Evolutionary conservation across 2,888 invertebrate species (phyloP).

Genomic region (Eucera pruinosa): DNA sequence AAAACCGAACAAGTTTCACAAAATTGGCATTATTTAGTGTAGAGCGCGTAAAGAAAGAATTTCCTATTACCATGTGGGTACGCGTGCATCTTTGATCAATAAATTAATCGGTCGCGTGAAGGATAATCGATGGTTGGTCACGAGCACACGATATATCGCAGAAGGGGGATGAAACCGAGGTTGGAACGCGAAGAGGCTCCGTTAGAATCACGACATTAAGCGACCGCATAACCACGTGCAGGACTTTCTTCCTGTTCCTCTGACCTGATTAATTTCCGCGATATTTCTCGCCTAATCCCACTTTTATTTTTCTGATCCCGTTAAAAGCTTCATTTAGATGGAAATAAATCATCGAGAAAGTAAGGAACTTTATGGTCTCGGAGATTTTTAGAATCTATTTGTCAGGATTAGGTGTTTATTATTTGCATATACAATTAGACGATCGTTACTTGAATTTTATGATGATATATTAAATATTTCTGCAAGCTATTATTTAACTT

Average conservation of each 20-base stretch:
- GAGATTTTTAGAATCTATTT: too few relatives aligned
- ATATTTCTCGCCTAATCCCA: conserved; percentile 31
- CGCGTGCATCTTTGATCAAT: too few relatives aligned
- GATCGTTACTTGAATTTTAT: too few relatives aligned
- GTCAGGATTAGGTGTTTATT: too few relatives aligned
- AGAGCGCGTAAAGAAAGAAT: too few relatives aligned
- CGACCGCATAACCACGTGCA: not conserved
- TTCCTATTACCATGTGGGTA: too few relatives aligned
- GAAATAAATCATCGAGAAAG: not conserved
- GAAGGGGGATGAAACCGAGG: conserved; percentile 8
- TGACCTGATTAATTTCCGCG: conserved; percentile 16
- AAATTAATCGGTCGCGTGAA: conserved; percentile 21
- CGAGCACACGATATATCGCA: not conserved
- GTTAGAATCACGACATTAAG: conserved; percentile 13
- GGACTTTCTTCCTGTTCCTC: not conserved
- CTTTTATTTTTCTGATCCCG: conserved; percentile 16
- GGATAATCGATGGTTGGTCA: too few relatives aligned
- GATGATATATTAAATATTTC: too few relatives aligned
- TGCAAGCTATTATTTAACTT: too few relatives aligned
- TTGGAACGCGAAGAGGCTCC: not conserved
- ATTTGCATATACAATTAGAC: too few relatives aligned
- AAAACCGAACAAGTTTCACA: too few relatives aligned
- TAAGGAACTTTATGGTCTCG: not conserved
- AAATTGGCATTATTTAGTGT: too few relatives aligned
- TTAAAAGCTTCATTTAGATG: conserved; percentile 4